Conservation (phyloP, 2,888 invertebrate species). For the Aphelenchoides bicaudatus region DNA sequence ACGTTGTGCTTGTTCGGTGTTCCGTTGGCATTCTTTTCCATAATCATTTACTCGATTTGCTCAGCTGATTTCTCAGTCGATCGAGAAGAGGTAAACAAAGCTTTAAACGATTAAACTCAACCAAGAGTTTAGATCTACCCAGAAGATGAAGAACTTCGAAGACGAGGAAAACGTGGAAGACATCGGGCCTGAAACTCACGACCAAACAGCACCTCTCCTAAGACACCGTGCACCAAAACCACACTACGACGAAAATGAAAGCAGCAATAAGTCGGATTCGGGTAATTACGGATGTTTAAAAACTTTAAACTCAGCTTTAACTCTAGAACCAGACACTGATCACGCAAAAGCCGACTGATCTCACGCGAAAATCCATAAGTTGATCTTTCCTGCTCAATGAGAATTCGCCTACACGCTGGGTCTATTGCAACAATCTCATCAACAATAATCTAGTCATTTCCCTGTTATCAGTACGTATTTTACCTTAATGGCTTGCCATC, state of each 20-base stretch:
- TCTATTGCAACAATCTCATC: neutral
- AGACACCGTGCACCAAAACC: neutral
- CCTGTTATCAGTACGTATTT: too few species aligned
- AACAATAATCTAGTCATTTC: neutral
- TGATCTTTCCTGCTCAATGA: conserved; percentile 1
- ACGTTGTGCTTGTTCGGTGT: conserved; percentile 88
- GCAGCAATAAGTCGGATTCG: neutral
- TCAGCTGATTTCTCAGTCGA: conserved; percentile 77
- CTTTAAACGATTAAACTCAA: too few species aligned
- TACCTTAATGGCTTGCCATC: too few species aligned
- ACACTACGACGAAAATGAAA: conserved; percentile 15
- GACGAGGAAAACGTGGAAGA: too few species aligned
- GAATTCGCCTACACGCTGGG: conserved; percentile 5
- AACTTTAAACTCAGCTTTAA: too few species aligned
- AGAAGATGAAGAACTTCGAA: conserved; percentile 10
- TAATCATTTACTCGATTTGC: conserved; percentile 91
- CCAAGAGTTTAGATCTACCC: too few species aligned
- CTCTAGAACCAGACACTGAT: conserved; percentile 6
- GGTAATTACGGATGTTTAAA: neutral
- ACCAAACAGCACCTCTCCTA: neutral
- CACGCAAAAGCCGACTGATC: conserved; percentile 13
- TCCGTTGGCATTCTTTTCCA: conserved; percentile 83
- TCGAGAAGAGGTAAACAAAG: too few species aligned
- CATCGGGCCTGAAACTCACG: conserved; percentile 12
- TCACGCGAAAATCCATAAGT: neutral